phyloP scores from a whole-genome alignment of 2,113 vertebrate genomes.

The Brienomyrus longianalis region DNA sequence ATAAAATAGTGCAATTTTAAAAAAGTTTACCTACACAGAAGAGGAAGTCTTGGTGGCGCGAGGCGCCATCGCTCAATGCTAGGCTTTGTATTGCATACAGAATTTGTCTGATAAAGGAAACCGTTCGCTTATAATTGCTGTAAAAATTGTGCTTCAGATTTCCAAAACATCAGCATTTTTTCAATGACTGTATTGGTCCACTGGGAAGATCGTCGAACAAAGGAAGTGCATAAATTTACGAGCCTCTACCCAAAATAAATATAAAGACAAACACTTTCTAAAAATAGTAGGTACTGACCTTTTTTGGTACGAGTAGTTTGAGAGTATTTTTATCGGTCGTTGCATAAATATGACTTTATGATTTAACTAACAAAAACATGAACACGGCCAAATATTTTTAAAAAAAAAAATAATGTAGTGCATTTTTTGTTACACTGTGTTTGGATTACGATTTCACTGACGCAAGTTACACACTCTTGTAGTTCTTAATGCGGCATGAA shows the following conservation, averaged over 20 bases:
- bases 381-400: background rate
- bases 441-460: background rate
- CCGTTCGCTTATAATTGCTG: constrained; percentile 49
- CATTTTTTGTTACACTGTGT: background rate
- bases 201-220: constrained; percentile 53
- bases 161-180: constrained; percentile 47
- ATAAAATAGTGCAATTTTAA: constrained; percentile 61
- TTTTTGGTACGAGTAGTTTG: background rate
- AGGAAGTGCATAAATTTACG: constrained; percentile 36
- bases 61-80: constrained; percentile 64
- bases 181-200: constrained; percentile 58
- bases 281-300: background rate
- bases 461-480: background rate
- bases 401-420: background rate
- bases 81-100: constrained; percentile 69
- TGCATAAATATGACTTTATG: background rate
- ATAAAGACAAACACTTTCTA: background rate
- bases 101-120: constrained; percentile 57
- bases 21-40: constrained; percentile 54
- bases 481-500: background rate
- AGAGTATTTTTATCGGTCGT: background rate
- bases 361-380: background rate
- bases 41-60: constrained; percentile 66
- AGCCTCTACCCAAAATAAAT: background rate
- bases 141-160: constrained; percentile 71